phyloP scores from a whole-genome alignment of 2,888 invertebrate genomes.

The Torymus aiolomorphi region DNA sequence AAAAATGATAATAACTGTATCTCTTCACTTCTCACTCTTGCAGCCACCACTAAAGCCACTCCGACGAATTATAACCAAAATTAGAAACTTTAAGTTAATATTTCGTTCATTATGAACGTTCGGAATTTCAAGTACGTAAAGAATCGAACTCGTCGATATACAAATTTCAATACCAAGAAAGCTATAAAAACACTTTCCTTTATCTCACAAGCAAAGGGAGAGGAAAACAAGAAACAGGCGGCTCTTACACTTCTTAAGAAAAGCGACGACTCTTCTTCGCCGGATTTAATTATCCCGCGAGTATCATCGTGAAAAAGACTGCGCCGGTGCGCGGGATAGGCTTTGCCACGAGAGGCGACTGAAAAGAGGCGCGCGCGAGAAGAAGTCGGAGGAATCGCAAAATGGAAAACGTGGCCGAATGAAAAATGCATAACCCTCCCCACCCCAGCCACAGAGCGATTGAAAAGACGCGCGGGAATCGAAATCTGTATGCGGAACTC shows the following conservation, averaged over 20 bases:
- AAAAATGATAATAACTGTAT: no score
- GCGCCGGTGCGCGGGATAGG: no score
- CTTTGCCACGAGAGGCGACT: background rate
- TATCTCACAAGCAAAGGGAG: background rate
- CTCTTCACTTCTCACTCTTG: no score
- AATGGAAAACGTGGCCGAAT: conserved; percentile 42
- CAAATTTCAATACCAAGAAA: no score
- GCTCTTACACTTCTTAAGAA: background rate
- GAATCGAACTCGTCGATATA: no score
- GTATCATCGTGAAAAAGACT: conserved; percentile 30
- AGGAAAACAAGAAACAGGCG: background rate
- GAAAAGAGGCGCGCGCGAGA: conserved; percentile 16
- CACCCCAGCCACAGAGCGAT: conserved; percentile 11
- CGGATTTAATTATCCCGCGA: conserved; percentile 38
- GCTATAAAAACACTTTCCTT: no score
- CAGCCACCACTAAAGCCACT: no score
- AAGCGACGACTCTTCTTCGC: background rate
- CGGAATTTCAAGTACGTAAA: no score
- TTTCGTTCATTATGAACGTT: no score
- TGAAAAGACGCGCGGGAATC: conserved; percentile 39
- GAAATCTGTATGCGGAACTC: conserved; percentile 45
- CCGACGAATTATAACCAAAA: no score
- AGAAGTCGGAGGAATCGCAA: conserved; percentile 15
- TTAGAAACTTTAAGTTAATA: no score
- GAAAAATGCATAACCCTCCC: conserved; percentile 46